Evolutionary conservation across 2,888 invertebrate species (phyloP).

Genomic region (Xanthostigma xanthostigma): DNA sequence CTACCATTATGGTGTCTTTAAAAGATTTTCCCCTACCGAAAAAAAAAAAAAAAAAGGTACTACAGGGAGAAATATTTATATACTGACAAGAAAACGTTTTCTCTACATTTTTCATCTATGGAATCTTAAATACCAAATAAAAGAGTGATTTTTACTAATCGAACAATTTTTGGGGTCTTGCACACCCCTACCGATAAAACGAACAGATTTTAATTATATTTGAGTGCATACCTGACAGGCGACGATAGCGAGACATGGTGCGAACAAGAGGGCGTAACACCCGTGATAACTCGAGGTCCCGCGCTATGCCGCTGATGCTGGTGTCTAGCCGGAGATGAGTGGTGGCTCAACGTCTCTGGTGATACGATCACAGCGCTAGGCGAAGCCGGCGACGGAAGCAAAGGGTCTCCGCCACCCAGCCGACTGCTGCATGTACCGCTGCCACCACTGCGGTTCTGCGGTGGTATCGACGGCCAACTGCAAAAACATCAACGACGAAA

Average conservation of each 20-base stretch:
- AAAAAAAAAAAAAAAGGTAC: no score
- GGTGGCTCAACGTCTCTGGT: slow-evolving; percentile 56
- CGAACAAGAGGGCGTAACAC: slow-evolving; percentile 35
- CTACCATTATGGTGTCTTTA: no score
- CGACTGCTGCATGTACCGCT: slow-evolving; percentile 36
- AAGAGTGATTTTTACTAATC: no score
- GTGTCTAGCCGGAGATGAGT: slow-evolving; percentile 43
- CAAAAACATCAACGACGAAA: slow-evolving; percentile 16
- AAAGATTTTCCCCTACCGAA: no score
- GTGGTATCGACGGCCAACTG: slow-evolving; percentile 45
- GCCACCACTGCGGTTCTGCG: slow-evolving; percentile 48
- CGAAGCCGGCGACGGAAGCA: slow-evolving; percentile 61
- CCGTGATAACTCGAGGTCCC: slow-evolving; percentile 6
- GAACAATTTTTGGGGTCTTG: no score
- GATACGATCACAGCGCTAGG: slow-evolving; percentile 60
- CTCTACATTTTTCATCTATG: no score
- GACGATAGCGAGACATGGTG: slow-evolving; percentile 39
- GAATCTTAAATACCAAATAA: no score
- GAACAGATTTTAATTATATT: no score
- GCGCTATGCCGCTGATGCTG: not conserved
- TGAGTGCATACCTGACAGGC: slow-evolving; percentile 29
- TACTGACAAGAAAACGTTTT: no score
- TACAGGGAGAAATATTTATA: no score
- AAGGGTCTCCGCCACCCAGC: slow-evolving; percentile 31
- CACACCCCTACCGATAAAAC: no score